These are phyloP conservation scores for Apodemus speciosus DNA, from an alignment of 2,113 vertebrate species.

Conservation along the genomic window DNA sequence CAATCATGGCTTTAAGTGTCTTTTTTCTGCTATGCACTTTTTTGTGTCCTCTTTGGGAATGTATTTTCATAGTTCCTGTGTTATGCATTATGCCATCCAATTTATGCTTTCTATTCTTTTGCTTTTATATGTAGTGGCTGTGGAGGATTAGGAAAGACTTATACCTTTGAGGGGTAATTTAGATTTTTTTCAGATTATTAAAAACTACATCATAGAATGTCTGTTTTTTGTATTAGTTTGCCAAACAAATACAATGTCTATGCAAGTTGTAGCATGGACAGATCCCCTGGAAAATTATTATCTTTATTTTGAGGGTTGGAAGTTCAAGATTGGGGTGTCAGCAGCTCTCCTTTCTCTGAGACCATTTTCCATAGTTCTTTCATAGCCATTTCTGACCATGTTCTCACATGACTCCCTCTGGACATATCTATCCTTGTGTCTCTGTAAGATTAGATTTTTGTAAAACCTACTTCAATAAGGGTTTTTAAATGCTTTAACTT, in stretches of 20 bases:
- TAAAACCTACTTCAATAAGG: too few relatives aligned
- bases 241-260: neutral
- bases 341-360: neutral
- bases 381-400: neutral
- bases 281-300: neutral
- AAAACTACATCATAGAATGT: neutral
- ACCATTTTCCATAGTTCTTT: neutral
- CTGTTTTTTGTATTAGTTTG: neutral
- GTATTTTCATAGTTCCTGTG: neutral
- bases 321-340: neutral
- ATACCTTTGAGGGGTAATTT: neutral
- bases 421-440: neutral
- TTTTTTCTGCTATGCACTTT: neutral
- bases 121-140: neutral
- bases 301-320: neutral
- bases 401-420: neutral
- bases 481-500: too few relatives aligned
- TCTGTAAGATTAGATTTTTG: neutral
- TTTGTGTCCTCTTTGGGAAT: neutral
- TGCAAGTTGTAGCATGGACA: neutral
- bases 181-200: conserved; percentile 1
- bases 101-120: neutral
- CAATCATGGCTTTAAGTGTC: neutral
- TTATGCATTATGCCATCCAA: neutral
- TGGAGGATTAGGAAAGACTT: conserved; percentile 1